Evolutionary conservation across 2,797 vertebrate genomes (phyloP).

Genomic region (Labroides dimidiatus): DNA sequence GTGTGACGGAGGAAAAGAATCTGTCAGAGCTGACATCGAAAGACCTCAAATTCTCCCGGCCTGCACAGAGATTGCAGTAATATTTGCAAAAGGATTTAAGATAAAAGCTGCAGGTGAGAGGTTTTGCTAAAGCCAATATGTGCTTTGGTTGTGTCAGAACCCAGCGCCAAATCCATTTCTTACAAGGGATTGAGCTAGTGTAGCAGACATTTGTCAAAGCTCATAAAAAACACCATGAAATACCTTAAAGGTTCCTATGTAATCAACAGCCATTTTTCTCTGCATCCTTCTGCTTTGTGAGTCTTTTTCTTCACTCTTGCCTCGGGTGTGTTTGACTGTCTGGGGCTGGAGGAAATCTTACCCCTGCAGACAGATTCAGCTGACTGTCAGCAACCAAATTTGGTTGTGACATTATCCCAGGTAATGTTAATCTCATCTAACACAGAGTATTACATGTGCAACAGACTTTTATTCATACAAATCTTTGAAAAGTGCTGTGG

Average conservation of each 20-base stretch:
- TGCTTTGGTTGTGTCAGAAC: constrained; percentile 53
- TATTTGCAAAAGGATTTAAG: constrained; percentile 79
- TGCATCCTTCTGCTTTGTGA: constrained; percentile 44
- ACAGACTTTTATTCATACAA: constrained; percentile 55
- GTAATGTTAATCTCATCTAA: constrained; percentile 74
- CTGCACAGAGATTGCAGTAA: constrained; percentile 65
- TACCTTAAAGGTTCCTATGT: constrained; percentile 35
- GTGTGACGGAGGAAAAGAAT: constrained; percentile 72
- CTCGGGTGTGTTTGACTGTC: constrained; percentile 47
- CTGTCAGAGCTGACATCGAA: constrained; percentile 75
- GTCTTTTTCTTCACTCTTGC: constrained; percentile 46
- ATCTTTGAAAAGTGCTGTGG: constrained; percentile 51
- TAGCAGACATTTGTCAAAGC: constrained; percentile 52
- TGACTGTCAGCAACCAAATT: constrained; percentile 67
- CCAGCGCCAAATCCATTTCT: constrained; percentile 48
- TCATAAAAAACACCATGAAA: constrained; percentile 38
- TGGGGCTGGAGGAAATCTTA: constrained; percentile 56
- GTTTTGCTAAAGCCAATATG: constrained; percentile 56
- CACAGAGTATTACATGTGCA: constrained; percentile 63
- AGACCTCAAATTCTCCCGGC: constrained; percentile 69
- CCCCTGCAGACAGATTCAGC: constrained; percentile 54
- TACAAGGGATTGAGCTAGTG: constrained; percentile 31
- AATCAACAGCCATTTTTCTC: constrained; percentile 50
- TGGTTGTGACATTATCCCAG: constrained; percentile 72
- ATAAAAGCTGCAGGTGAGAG: constrained; percentile 74